A percentile compares a stretch with the other conserved stretches of the same genome.
phyloP scores from a whole-genome alignment of 2,888 invertebrate species.

The Orthonevra nobilis region DNA sequence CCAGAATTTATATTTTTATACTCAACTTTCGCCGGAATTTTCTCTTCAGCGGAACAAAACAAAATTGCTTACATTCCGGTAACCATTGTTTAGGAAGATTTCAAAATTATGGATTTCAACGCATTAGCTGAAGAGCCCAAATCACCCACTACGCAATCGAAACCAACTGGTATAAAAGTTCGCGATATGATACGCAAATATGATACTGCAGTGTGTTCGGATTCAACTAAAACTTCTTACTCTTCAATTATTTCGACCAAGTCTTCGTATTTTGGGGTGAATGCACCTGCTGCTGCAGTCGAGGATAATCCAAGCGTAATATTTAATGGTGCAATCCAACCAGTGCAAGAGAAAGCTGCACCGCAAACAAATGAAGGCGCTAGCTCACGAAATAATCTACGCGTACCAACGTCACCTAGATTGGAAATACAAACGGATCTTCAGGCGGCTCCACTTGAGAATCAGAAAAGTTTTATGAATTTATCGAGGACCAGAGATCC shows the following conservation, averaged over 20 bases:
- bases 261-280: constrained; percentile 73
- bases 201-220: constrained; percentile 73
- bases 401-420: constrained; percentile 16
- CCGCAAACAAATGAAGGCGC: too few species aligned
- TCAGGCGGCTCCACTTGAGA: constrained; percentile 10
- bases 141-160: background rate
- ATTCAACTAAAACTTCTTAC: constrained; percentile 46
- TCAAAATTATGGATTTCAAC: constrained; percentile 46
- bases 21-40: constrained; percentile 9
- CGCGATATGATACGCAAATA: constrained; percentile 77
- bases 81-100: background rate
- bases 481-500: constrained; percentile 45
- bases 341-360: too few species aligned
- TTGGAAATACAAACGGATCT: constrained; percentile 11
- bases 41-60: background rate
- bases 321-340: too few species aligned
- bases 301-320: constrained; percentile 11
- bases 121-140: background rate
- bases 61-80: constrained; percentile 23
- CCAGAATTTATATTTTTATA: constrained; percentile 35
- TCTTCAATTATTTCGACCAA: constrained; percentile 74
- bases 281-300: constrained; percentile 40
- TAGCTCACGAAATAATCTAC: too few species aligned
- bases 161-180: constrained; percentile 68
- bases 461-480: constrained; percentile 58